Percentiles rank a stretch among this genome's conserved stretches.
Conservation (phyloP, 1,140 invertebrate genomes). For the Paraescarpia echinospica region DNA sequence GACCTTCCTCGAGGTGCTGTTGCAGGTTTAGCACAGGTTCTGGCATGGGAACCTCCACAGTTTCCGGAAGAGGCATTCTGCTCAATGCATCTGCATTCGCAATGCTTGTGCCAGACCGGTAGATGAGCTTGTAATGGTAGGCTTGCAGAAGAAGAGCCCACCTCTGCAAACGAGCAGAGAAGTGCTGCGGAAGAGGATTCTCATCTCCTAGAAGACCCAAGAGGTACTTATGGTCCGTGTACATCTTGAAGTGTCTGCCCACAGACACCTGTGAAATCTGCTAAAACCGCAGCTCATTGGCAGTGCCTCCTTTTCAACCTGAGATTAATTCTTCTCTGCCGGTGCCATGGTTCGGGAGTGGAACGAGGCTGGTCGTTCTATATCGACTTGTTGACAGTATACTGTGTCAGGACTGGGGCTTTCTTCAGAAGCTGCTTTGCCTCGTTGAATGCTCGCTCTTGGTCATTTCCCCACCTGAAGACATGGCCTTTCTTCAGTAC, state of each 20-base stretch:
- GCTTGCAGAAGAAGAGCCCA: slow-evolving; percentile 31
- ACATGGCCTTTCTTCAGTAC: slow-evolving; percentile 16
- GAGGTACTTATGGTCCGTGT: slow-evolving; percentile 58
- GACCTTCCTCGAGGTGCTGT: not conserved
- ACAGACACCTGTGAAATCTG: slow-evolving; percentile 59
- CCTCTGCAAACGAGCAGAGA: slow-evolving; percentile 36
- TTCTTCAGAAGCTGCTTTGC: slow-evolving; percentile 9
- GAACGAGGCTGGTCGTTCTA: slow-evolving; percentile 57
- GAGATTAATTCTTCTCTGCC: slow-evolving; percentile 60
- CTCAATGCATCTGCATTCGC: slow-evolving; percentile 21
- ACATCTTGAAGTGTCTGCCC: slow-evolving; percentile 51
- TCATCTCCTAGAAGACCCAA: slow-evolving; percentile 45
- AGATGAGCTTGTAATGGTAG: slow-evolving; percentile 34
- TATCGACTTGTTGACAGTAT: slow-evolving; percentile 48
- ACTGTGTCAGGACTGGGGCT: slow-evolving; percentile 45
- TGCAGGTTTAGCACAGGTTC: slow-evolving; percentile 25
- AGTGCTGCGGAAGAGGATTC: slow-evolving; percentile 43
- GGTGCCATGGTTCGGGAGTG: slow-evolving; percentile 53
- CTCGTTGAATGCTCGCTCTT: slow-evolving; percentile 14
- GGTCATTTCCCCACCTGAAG: not conserved
- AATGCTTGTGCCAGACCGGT: slow-evolving; percentile 19
- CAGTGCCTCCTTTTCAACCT: slow-evolving; percentile 62
- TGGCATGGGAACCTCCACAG: not conserved
- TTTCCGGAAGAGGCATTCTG: slow-evolving; percentile 8
- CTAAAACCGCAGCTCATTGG: slow-evolving; percentile 57